Conservation (phyloP, 92 coral and sea anemone species). For the Epizoanthus rinbou region DNA sequence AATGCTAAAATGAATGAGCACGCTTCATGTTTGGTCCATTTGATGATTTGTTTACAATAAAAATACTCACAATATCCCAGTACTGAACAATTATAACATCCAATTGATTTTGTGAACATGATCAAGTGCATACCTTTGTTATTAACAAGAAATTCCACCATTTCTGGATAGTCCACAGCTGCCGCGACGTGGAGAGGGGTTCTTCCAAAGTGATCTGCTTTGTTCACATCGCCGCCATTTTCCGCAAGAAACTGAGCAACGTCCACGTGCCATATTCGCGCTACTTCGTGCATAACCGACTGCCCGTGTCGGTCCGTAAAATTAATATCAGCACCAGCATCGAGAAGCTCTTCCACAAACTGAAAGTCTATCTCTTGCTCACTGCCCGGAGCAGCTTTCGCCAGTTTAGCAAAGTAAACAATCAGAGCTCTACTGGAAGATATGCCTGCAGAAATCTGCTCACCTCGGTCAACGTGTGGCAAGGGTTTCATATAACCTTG, state of each 20-base stretch:
- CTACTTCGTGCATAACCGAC: conserved; percentile 91
- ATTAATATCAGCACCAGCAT: conserved; percentile 91
- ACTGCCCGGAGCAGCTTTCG: conserved; percentile 67
- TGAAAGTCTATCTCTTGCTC: conserved; percentile 88
- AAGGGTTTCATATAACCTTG: conserved; percentile 68
- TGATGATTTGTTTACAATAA: too few species aligned
- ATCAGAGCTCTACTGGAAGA: conserved; percentile 86
- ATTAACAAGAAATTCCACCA: conserved; percentile 84
- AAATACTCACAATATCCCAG: too few species aligned
- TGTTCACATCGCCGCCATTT: conserved; percentile 89
- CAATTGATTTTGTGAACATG: too few species aligned
- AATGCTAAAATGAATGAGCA: too few species aligned
- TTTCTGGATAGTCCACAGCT: conserved; percentile 97
- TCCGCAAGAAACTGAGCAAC: conserved; percentile 89
- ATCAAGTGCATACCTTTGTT: conserved; percentile 67
- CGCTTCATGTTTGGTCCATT: too few species aligned
- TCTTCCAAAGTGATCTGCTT: conserved; percentile 82
- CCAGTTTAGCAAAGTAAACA: conserved; percentile 94
- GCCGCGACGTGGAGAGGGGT: conserved; percentile 95
- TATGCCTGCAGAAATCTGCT: conserved; percentile 47
- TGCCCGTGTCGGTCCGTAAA: conserved; percentile 92
- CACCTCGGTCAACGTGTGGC: conserved; percentile 48
- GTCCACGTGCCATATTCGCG: conserved; percentile 97
- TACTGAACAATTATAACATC: too few species aligned
- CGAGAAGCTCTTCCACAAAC: conserved; percentile 71